Conservation (phyloP, 2,113 vertebrate species). For the Aix galericulata region DNA sequence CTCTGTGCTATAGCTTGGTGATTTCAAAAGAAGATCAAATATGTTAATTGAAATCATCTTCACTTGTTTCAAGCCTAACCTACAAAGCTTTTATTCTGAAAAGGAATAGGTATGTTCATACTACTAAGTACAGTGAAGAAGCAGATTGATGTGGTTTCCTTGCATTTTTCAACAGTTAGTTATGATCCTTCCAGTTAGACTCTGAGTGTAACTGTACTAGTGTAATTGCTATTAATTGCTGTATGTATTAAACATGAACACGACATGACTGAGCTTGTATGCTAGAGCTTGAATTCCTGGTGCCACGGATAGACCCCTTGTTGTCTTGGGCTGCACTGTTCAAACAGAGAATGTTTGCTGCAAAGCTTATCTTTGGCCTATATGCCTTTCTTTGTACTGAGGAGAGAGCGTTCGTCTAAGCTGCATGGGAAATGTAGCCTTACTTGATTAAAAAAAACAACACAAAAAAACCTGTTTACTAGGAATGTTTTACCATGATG, state of each 20-base stretch:
- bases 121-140: not conserved
- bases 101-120: not conserved
- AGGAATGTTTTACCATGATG: not conserved
- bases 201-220: not conserved
- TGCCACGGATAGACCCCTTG: not conserved
- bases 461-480: not conserved
- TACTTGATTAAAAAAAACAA: not conserved
- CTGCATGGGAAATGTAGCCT: not conserved
- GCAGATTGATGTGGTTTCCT: not conserved
- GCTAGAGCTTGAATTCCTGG: not conserved
- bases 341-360: not conserved
- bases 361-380: not conserved
- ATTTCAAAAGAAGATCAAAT: not conserved
- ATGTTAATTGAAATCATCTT: not conserved
- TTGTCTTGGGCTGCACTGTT: fast-evolving
- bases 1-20: not conserved
- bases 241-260: not conserved
- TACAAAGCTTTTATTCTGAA: not conserved
- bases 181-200: not conserved
- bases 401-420: not conserved
- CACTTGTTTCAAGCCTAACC: not conserved
- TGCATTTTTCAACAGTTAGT: not conserved
- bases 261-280: not conserved
- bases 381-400: not conserved
- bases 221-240: not conserved